Conservation (phyloP, 2,797 vertebrate species). For the Podarcis siculus region DNA sequence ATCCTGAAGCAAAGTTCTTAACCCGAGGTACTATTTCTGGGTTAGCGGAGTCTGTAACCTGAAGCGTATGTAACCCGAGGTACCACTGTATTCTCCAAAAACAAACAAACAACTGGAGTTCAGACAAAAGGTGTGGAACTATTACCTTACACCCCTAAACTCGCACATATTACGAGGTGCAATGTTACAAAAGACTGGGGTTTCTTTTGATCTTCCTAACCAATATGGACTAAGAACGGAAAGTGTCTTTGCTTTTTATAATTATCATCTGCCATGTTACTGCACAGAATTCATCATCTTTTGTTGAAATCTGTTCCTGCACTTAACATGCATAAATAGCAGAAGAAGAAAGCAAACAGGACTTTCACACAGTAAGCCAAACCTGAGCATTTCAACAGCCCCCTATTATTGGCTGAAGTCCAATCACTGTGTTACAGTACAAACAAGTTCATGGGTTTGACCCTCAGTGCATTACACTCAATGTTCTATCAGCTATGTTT, state of each 20-base stretch:
- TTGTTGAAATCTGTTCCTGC: neutral
- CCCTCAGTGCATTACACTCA: neutral
- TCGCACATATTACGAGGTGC: neutral
- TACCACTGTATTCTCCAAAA: neutral
- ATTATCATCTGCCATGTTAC: neutral
- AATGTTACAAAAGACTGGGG: neutral
- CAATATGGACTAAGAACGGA: neutral
- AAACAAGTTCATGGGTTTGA: neutral
- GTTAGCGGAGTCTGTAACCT: too few species aligned
- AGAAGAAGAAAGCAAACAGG: neutral
- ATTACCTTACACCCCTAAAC: neutral
- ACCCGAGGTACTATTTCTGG: too few species aligned
- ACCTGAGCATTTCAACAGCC: neutral
- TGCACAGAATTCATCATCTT: neutral
- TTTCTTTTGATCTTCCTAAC: neutral
- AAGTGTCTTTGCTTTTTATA: neutral
- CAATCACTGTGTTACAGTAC: neutral
- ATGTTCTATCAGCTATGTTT: neutral
- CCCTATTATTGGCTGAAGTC: neutral
- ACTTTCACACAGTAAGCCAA: neutral
- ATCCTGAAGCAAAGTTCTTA: too few species aligned
- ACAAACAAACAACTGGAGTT: neutral
- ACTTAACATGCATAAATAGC: neutral
- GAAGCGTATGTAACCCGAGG: too few species aligned
- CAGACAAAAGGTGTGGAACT: neutral